These are phyloP conservation scores for Microplitis deprimator DNA, from an alignment of 2,888 invertebrate genomes.

Conservation along the genomic window DNA sequence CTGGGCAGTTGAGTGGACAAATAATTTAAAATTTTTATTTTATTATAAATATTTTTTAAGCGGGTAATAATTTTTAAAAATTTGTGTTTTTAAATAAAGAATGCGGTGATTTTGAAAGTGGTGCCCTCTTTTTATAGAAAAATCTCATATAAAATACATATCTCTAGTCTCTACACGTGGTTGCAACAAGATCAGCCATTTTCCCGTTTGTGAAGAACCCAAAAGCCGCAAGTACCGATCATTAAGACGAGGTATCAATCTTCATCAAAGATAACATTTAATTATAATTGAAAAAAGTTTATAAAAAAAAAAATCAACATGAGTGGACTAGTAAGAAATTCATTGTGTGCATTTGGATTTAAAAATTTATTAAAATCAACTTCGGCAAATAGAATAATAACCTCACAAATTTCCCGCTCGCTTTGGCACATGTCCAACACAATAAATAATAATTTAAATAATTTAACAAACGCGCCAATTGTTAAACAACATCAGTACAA, in stretches of 20 bases:
- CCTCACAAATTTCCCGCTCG: constrained; percentile 78
- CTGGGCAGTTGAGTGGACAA: not conserved
- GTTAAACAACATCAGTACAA: constrained; percentile 67
- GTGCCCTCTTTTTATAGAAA: not conserved
- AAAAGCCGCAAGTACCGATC: constrained; percentile 5
- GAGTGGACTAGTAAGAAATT: constrained; percentile 80
- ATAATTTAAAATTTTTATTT: not conserved
- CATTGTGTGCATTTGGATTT: constrained; percentile 73
- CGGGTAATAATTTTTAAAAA: not conserved
- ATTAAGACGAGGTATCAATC: not conserved
- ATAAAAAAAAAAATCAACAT: constrained; percentile 72
- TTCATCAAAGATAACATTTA: constrained; percentile 4
- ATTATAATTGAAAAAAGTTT: constrained; percentile 15
- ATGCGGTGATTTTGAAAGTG: not conserved
- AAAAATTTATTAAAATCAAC: constrained; percentile 68
- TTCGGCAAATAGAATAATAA: constrained; percentile 64
- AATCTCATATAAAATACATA: constrained; percentile 16
- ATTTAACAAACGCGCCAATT: constrained; percentile 53
- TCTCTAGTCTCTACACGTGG: not conserved
- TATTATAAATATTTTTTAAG: no score
- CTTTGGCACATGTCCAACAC: constrained; percentile 81
- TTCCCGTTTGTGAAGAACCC: not conserved
- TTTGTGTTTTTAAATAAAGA: constrained; percentile 5
- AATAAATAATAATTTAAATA: constrained; percentile 56
- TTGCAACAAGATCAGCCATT: not conserved